Evolutionary conservation across 2,113 vertebrate species (phyloP).

Genomic region (Spea bombifrons): DNA sequence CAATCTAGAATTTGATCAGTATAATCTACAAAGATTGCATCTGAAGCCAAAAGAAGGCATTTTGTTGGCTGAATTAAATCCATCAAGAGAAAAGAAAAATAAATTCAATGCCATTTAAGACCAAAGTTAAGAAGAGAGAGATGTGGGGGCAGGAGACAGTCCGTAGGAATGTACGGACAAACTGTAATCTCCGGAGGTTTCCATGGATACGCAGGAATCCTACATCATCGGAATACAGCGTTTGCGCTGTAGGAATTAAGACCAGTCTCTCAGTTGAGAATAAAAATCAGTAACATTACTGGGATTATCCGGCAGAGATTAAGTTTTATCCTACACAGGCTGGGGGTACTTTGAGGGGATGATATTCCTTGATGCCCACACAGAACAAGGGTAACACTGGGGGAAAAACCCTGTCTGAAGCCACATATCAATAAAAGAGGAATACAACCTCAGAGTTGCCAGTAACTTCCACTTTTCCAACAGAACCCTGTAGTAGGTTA

Average conservation of each 20-base stretch:
- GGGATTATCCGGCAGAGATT: constrained; percentile 29
- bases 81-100: neutral
- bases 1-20: neutral
- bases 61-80: neutral
- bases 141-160: constrained; percentile 28
- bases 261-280: constrained; percentile 13
- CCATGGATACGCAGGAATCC: constrained; percentile 44
- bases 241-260: constrained; percentile 20
- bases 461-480: no score
- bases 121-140: constrained; percentile 24
- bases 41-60: neutral
- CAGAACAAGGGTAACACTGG: neutral
- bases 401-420: neutral
- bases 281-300: constrained; percentile 31
- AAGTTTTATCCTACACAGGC: neutral
- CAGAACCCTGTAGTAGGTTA: no score
- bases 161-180: constrained; percentile 36
- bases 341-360: neutral
- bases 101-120: constrained; percentile 22
- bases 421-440: no score
- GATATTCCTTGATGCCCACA: neutral
- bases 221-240: constrained; percentile 23
- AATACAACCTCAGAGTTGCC: no score
- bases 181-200: constrained; percentile 39
- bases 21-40: neutral